A percentile compares a stretch with the other conserved stretches of the same genome.
phyloP scores from a whole-genome alignment of 1,140 invertebrate species.

The Chelonus insularis region DNA sequence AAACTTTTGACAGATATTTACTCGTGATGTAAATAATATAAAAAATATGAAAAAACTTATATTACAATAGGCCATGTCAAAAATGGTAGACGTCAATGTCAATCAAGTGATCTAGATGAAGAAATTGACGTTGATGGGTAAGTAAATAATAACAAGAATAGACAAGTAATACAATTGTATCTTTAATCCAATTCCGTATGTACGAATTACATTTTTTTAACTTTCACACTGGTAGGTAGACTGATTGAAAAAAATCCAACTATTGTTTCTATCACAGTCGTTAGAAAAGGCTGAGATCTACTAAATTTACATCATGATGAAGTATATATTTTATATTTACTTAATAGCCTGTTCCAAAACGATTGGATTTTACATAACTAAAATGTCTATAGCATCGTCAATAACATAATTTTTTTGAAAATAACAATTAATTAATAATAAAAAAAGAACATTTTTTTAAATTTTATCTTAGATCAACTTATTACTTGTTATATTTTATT shows the following conservation, averaged over 20 bases:
- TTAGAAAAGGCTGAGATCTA: conserved; percentile 11
- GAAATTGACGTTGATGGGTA: too few relatives aligned
- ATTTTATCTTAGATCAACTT: neutral
- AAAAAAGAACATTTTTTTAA: conserved; percentile 4
- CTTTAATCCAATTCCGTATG: conserved; percentile 10
- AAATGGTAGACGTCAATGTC: too few relatives aligned
- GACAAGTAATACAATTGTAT: neutral
- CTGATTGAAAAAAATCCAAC: neutral
- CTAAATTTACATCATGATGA: neutral
- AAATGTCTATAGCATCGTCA: too few relatives aligned
- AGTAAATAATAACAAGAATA: neutral
- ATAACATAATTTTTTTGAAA: too few relatives aligned
- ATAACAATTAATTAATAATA: too few relatives aligned
- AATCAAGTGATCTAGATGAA: too few relatives aligned
- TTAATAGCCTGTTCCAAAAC: conserved; percentile 4
- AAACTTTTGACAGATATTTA: too few relatives aligned
- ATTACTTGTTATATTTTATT: neutral
- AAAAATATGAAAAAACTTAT: too few relatives aligned
- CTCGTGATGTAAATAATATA: too few relatives aligned
- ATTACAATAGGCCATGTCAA: too few relatives aligned
- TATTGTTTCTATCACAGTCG: conserved; percentile 22
- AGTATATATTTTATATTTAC: neutral
- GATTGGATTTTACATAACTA: conserved; percentile 5
- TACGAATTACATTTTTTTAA: neutral
- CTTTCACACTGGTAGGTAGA: neutral